Base-by-base conservation (phyloP, 2,113 vertebrate species). In the Tragelaphus buxtoni region DNA sequence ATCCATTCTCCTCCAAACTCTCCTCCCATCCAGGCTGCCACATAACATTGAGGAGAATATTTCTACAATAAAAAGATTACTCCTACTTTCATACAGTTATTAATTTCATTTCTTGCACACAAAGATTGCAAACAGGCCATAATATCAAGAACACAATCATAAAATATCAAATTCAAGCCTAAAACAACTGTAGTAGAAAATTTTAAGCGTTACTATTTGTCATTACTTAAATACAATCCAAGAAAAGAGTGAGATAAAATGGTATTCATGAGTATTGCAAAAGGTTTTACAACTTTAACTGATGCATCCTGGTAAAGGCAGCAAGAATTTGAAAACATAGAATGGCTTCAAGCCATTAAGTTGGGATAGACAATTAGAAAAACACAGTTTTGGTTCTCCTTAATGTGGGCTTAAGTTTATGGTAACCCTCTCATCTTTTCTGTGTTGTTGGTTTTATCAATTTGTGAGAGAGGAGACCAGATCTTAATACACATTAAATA, bases 391-490 rank as follows among this genome's bases (percentile, higher is more conserved):
- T 99, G 99, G 99, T 99, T 96, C 98, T 99, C 97, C 97, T 99
- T 92, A 99, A 0, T 99, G 99, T 3, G 99, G 99, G 56, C 98
- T 99, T 77, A 99, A 99, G 39, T 99, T 99, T 83, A 99, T 99
- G 99, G 99, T 99, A 97, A 99, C 99, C 96, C 99, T 99, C 96
- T 99, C 99, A 55, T 99, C 99, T 86, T 97, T n/a, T 88, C 88
- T 99, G 99, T 99, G 99, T 39, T 99, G 99, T 9, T 99, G 99
- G 99, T 99, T 99, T 98, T 99, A 99, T 97, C 99, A 7, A 99
- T 99, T 96, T 98, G 99, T 92, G 99, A 99, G 77, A 99, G 99
- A 10, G 99, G 99, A 42, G 99, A 99, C 94, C 99, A 99, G 98
- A 99, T 99, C 98, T 99, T 99, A 97, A 99, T 99, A 74, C 98